Evolutionary conservation across 1,140 invertebrate species (phyloP), one percentile per base, ranked within the genome.

Genomic region (Ceratina calcarata): DNA sequence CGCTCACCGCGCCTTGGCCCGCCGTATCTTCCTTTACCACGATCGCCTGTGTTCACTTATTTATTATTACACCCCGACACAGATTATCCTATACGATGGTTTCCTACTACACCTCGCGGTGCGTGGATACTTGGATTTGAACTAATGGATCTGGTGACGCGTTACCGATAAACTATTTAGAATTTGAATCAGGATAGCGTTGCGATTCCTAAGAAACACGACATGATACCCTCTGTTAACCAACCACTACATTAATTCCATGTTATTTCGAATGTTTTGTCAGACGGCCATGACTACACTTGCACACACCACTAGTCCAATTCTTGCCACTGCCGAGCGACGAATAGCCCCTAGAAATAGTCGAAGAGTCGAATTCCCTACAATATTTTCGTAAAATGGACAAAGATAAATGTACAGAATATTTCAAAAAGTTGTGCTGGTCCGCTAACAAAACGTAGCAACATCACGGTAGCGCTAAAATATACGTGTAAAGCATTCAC

Each of bases 251-350:
- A 72, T 85, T 83, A 80, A 85, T 85, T 82, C n/a, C 79, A 64
- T 87, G 65, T 79, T 83, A 67, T 74, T 78, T 61, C 70, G 70
- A 87, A 80, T 87, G 86, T 87, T 87, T 87, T 87, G 82, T 85
- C 83, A 78, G 65, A 60, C 83, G 61, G 86, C 86, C 86, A 87
- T 87, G 53, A 64, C 76, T 72, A 78, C 76, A 72, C 16, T 78
- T 57, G 60, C 60, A 78, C 76, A 72, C 51, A 78, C 61, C 45
- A 32, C 76, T n/a, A 78, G 69, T 3, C 24, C 45, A 32, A 12
- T 53, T 37, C 22, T 32, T 78, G 16, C 55, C n/a, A 57, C 6
- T 10, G 37, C 0, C 37, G 6, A 45, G 37, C 37, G 37, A 45
- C 37, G 37, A 45, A 10, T 45, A 6, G 10, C 8, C 37, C 37